Percentiles rank a stretch among this genome's conserved stretches.
Evolutionary conservation across 1,140 invertebrate species (phyloP).

Genomic region (Drosophila parabipectinata): DNA sequence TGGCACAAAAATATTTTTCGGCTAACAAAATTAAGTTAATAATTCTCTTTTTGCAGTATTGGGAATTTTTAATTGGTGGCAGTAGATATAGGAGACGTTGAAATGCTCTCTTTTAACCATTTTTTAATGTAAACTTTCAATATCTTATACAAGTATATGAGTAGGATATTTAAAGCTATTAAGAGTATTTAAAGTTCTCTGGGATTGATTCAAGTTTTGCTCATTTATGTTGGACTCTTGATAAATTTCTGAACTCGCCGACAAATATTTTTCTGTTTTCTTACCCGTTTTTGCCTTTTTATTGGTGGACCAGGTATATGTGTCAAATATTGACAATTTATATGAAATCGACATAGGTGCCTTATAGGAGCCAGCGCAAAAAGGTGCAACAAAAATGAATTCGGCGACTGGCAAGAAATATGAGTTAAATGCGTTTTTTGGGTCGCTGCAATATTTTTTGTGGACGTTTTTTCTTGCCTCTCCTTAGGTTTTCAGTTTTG

Average conservation of each 20-base stretch:
- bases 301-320: constrained; percentile 65
- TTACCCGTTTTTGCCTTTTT: constrained; percentile 39
- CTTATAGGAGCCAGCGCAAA: constrained; percentile 26
- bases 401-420: constrained; percentile 73
- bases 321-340: constrained; percentile 82
- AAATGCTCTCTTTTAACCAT: constrained; percentile 16
- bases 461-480: constrained; percentile 22
- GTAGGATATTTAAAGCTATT: too few relatives aligned
- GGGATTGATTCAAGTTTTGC: not conserved
- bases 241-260: constrained; percentile 49
- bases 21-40: constrained; percentile 74
- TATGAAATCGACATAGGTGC: constrained; percentile 72
- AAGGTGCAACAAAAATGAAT: constrained; percentile 21
- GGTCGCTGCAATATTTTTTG: constrained; percentile 66
- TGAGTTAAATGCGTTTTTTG: constrained; percentile 78
- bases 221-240: constrained; percentile 36
- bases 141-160: not conserved
- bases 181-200: constrained; percentile 6
- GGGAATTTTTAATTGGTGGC: constrained; percentile 43
- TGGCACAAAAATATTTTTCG: constrained; percentile 55
- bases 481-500: constrained; percentile 3
- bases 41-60: constrained; percentile 49
- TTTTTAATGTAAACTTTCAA: not conserved
- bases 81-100: not conserved
- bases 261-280: constrained; percentile 45